Evolutionary conservation across 2,113 vertebrate species (phyloP), one percentile per base, ranked within the genome.

Genomic region (Malurus cyaneus): DNA sequence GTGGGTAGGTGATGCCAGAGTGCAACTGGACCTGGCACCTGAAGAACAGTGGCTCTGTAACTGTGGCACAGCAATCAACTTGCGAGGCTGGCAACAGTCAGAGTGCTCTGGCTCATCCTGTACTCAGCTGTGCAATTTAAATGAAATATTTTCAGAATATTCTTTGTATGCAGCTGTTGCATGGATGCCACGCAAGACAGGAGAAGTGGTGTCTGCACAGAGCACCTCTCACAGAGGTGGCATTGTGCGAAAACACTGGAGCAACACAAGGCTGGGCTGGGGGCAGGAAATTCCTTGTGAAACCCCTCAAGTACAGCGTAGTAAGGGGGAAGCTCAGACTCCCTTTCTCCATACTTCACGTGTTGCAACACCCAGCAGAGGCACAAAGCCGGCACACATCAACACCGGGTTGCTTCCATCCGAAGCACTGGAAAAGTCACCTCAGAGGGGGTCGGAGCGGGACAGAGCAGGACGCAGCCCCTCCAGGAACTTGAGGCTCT

Each of bases 391-490:
- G 5, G 69, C 42, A 56, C 56, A 36, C 31, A 61, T 31, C 32
- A n/a, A 11, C 2, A 3, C 28, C 31, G 0, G 1, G 52, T 3
- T 73, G 56, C 54, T 57, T 47, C 31, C 39, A 57, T 31, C 56
- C 9, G 5, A 39, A 87, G 44, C n/a, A 12, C 26, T 1, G 2
- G 66, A 36, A 70, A 77, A 87, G 72, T 29, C 60, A 69, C 32
- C 41, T 4, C 36, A 7, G 12, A 2, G 24, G 9, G 69, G 44
- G 2, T 52, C 3, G 1, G 34, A 76, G 49, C 3, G 18, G 46
- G 53, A 52, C 5, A 1, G 26, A 72, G n/a, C 11, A 29, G 59
- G 54, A 66, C 3, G 1, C n/a, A 41, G 72, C 36, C 39, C 47
- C n/a, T n/a, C 5, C 0, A 0, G 44, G 18, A 46, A 21, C 49